These are phyloP conservation scores for Brachypterus glaber DNA, from an alignment of 2,888 invertebrate species.

Conservation along the genomic window DNA sequence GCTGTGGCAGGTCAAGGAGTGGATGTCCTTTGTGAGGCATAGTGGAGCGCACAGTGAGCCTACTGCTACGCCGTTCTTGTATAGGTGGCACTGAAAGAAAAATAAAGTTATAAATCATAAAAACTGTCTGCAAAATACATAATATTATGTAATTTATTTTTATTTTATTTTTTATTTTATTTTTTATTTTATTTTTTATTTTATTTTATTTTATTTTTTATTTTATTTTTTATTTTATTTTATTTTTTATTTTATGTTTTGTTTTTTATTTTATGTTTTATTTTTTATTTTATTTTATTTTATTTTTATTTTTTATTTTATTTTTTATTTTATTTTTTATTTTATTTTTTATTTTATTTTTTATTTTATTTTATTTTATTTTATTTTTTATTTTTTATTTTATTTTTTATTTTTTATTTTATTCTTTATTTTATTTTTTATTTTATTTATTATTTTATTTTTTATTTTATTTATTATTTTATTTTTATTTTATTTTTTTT, in stretches of 20 bases:
- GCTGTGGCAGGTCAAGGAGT: slow-evolving; percentile 51
- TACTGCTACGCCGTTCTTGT: slow-evolving; percentile 45
- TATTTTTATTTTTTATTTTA: neutral
- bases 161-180: no score
- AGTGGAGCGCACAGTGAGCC: slow-evolving; percentile 56
- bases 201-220: neutral
- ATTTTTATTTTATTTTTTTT: slow-evolving; percentile 7
- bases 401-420: slow-evolving; percentile 4
- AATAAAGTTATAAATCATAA: slow-evolving; percentile 18
- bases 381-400: neutral
- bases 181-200: neutral
- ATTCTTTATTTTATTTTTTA: slow-evolving; percentile 3
- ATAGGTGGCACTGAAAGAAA: slow-evolving; percentile 45
- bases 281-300: slow-evolving; percentile 1
- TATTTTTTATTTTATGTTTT: neutral
- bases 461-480: slow-evolving; percentile 6
- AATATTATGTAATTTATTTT: neutral
- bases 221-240: neutral
- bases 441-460: neutral
- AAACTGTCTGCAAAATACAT: neutral
- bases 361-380: neutral
- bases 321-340: neutral
- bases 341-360: neutral
- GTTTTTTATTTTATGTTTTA: neutral
- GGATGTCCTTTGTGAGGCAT: slow-evolving; percentile 47